Base-by-base conservation (phyloP, 2,113 vertebrate genomes). In the Labrus mixtus region DNA sequence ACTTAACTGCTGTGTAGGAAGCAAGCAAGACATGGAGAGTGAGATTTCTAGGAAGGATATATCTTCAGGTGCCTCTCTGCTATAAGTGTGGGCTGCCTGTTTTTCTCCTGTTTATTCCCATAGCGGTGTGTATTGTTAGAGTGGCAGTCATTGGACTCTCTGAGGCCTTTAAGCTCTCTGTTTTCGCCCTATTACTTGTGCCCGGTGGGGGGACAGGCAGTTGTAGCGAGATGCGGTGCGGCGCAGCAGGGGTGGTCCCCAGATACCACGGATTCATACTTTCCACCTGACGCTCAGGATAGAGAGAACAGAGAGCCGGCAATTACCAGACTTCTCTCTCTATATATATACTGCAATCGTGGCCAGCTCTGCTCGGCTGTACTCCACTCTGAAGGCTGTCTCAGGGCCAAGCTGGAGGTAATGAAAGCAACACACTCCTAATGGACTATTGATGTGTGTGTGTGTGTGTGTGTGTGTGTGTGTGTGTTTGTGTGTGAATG, bases 361-460 rank as follows among this genome's bases (percentile, higher is more conserved):
- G 73, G 87, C 82, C 66, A 78, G 80, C 85, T 83, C 70, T 23
- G 62, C 82, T 75, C 73, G 41, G 74, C 72, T 85, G 76, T 84
- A 76, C 87, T 84, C 62, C 79, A 79, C 86, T 88, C 73, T 63
- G 85, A 88, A 89, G 88, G 79, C 89, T 87, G 85, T 90, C 88
- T 90, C 83, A 89, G 81, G 85, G 86, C 84, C 88, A 90, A 85
- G 87, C 86, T 86, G 72, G 82, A 89, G 89, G 91, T 91, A 90
- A 92, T 88, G 89, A 91, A 91, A 91, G 88, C 82, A 91, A 87
- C 82, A 85, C 87, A 79, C 68, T 85, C 87, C 89, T 92, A 90
- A 91, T 90, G 90, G 89, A 76, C 90, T 90, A 87, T 85, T 85
- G 87, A 89, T 89, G 89, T 81, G 81, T 79, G 78, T 73, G 68